phyloP scores from a whole-genome alignment of 2,888 invertebrate genomes.

The Didymodactylos carnosus region DNA sequence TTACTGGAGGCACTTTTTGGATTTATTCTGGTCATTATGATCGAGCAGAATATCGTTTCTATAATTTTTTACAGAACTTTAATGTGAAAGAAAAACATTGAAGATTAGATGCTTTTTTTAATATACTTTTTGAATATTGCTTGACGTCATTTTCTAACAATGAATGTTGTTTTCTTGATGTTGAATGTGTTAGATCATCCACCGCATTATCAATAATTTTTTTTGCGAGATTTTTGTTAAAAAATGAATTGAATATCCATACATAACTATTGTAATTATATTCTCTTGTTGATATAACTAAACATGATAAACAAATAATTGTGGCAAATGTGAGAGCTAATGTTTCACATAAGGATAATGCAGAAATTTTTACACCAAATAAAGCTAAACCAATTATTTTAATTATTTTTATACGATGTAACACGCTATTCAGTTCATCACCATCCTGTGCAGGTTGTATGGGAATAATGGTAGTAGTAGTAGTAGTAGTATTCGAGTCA shows the following conservation, averaged over 20 bases:
- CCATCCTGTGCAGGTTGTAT: not conserved
- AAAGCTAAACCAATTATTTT: not conserved
- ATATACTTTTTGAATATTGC: too few species aligned
- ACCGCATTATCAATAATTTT: too few species aligned
- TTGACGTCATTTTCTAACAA: too few species aligned
- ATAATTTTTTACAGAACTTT: too few species aligned
- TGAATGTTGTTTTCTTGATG: too few species aligned
- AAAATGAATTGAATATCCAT: not conserved
- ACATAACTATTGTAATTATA: not conserved
- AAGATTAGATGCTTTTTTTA: too few species aligned
- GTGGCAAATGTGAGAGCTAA: not conserved
- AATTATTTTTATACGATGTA: not conserved
- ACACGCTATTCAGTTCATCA: not conserved
- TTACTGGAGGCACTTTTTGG: too few species aligned
- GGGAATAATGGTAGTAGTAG: not conserved
- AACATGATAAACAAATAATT: not conserved
- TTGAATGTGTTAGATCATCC: too few species aligned
- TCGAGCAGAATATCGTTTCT: too few species aligned
- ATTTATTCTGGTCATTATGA: too few species aligned
- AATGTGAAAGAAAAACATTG: too few species aligned
- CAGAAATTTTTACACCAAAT: not conserved
- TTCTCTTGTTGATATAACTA: not conserved
- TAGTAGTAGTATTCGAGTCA: not conserved
- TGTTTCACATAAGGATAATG: not conserved
- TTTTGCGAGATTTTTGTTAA: not conserved